phyloP scores from a whole-genome alignment of 2,797 vertebrate genomes.

The Coendou prehensilis region DNA sequence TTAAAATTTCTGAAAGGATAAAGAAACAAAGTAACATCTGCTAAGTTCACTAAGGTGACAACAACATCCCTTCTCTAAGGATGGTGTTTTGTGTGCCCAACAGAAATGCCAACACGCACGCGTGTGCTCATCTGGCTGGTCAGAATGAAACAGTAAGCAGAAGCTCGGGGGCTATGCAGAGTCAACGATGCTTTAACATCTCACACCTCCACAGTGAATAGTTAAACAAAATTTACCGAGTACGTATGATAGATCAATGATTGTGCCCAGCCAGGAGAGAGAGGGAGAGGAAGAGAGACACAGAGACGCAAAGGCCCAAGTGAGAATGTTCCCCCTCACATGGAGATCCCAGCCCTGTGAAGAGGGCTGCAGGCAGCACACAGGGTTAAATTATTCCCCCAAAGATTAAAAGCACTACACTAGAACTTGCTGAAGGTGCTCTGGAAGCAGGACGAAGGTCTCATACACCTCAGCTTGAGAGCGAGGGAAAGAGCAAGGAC shows the following conservation, averaged over 20 bases:
- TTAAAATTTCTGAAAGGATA: not conserved
- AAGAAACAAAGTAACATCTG: not conserved
- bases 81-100: not conserved
- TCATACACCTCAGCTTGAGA: not conserved
- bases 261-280: too few species aligned
- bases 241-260: not conserved
- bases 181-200: not conserved
- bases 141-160: not conserved
- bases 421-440: not conserved
- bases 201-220: not conserved
- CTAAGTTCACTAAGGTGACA: not conserved
- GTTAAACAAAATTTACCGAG: not conserved
- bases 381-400: not conserved
- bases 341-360: not conserved
- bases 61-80: not conserved
- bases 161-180: not conserved
- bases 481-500: not conserved
- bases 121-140: not conserved
- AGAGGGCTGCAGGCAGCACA: not conserved
- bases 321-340: not conserved
- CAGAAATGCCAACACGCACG: not conserved
- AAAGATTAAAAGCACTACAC: not conserved
- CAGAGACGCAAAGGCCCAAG: not conserved
- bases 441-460: not conserved
- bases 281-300: not conserved